Percentiles rank a stretch among this genome's conserved stretches.
Conservation (phyloP, 2,113 vertebrate genomes). For the Tyrannus savana region DNA sequence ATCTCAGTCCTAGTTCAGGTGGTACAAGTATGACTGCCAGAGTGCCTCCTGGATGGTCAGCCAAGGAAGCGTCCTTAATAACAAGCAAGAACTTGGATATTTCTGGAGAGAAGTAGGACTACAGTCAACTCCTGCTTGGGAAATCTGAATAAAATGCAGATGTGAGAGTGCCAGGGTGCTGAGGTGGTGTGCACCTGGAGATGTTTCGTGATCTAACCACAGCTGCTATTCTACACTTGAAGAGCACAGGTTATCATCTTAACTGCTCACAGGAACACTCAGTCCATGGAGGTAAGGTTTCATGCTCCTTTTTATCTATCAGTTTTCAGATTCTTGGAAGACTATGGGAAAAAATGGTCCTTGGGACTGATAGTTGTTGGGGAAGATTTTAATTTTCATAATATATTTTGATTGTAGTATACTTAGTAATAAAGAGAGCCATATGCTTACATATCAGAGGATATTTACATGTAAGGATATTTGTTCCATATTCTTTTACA, state of each 20-base stretch:
- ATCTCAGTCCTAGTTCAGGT: not conserved
- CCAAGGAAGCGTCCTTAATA: not conserved
- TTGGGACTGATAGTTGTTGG: not conserved
- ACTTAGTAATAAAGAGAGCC: not conserved
- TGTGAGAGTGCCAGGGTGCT: not conserved
- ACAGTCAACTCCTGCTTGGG: not conserved
- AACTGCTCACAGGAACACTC: not conserved
- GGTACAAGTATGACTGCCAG: not conserved
- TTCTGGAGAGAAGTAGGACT: not conserved
- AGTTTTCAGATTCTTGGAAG: not conserved
- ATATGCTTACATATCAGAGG: accelerated
- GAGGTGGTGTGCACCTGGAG: accelerated
- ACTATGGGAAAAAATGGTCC: not conserved
- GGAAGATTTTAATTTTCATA: not conserved
- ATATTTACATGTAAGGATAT: no score
- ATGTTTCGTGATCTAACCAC: not conserved
- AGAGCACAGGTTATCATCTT: not conserved
- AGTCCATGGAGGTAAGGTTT: not conserved
- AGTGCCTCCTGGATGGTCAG: not conserved
- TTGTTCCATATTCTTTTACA: not conserved
- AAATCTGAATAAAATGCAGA: not conserved
- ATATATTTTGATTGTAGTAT: not conserved
- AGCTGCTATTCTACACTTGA: not conserved
- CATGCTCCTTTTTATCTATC: not conserved
- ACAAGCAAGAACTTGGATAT: not conserved